Conservation (phyloP, 2,797 vertebrate species). For the Lerista edwardsae region DNA sequence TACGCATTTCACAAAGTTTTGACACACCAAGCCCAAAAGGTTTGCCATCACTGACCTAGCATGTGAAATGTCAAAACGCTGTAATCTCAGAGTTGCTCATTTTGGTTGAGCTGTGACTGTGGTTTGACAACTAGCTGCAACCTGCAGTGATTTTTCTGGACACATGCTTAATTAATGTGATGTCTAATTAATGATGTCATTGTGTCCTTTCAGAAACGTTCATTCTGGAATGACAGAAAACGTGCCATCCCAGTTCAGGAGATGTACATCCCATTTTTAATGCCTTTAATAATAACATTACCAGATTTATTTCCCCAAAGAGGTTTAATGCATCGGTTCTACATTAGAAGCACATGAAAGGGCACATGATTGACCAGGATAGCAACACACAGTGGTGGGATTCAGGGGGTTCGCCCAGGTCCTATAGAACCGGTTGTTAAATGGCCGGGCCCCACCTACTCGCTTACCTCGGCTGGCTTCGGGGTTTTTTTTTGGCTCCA, state of each 20-base stretch:
- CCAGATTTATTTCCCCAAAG: not conserved
- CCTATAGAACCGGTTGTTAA: too few relatives aligned
- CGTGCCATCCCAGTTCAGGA: not conserved
- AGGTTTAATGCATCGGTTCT: not conserved
- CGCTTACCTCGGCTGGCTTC: too few relatives aligned
- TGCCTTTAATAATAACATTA: not conserved
- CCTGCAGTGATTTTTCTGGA: not conserved
- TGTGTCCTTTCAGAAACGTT: not conserved
- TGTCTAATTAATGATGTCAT: not conserved
- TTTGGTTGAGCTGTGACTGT: not conserved
- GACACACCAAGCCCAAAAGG: too few relatives aligned
- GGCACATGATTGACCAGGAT: too few relatives aligned
- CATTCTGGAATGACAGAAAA: not conserved
- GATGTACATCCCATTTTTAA: not conserved
- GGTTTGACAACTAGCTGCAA: not conserved
- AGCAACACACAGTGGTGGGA: not conserved
- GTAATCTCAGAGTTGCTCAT: not conserved
- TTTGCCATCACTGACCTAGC: too few relatives aligned
- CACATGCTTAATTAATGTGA: accelerated
- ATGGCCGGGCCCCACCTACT: too few relatives aligned
- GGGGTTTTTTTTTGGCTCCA: too few relatives aligned
- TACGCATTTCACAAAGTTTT: too few relatives aligned
- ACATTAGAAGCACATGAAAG: not conserved
- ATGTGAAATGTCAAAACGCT: not conserved
- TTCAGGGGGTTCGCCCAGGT: too few relatives aligned